phyloP scores from a whole-genome alignment of 2,797 vertebrate genomes.

The Champsocephalus gunnari region DNA sequence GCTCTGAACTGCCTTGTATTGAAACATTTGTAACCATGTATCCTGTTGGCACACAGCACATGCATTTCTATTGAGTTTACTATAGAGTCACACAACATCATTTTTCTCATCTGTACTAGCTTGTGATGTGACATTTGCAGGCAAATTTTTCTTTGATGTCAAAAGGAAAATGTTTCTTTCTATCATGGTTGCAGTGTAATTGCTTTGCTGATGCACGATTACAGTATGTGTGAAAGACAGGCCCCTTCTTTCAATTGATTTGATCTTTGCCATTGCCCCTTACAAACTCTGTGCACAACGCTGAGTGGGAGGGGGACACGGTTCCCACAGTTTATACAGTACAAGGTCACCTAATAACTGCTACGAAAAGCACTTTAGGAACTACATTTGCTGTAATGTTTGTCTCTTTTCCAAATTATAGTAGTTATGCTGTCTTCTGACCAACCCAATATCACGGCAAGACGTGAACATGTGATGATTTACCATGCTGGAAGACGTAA shows the following conservation, averaged over 20 bases:
- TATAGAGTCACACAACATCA: background rate
- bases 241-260: background rate
- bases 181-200: background rate
- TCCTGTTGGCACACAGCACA: background rate
- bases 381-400: background rate
- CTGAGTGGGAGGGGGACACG: constrained; percentile 3
- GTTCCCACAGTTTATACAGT: constrained; percentile 33
- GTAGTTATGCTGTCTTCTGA: background rate
- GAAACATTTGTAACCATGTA: background rate
- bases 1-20: background rate
- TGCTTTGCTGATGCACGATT: background rate
- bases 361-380: background rate
- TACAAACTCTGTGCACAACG: background rate
- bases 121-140: background rate
- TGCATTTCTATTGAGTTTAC: background rate
- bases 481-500: too few relatives aligned
- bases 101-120: background rate
- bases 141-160: background rate
- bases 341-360: constrained; percentile 63
- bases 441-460: too few relatives aligned
- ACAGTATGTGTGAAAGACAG: background rate
- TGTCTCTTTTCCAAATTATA: background rate
- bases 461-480: too few relatives aligned
- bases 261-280: background rate
- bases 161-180: background rate